Base-by-base conservation (phyloP, 2,113 vertebrate genomes). In the Oriolus oriolus region DNA sequence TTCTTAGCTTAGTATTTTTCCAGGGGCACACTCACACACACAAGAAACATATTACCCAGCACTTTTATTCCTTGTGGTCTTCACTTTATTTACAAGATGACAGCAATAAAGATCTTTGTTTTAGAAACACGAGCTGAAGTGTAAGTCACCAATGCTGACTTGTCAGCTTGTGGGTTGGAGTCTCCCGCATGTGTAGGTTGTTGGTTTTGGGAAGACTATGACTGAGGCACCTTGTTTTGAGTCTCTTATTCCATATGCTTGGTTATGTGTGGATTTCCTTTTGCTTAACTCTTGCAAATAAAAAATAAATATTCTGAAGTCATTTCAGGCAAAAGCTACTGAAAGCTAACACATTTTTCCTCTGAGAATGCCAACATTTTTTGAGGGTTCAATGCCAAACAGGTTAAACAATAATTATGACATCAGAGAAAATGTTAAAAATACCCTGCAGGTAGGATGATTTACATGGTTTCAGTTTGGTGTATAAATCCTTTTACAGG, bases 1-100 rank as follows among this genome's bases (percentile, higher is more conserved):
- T 81, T 84, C 86, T 65, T 91, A 93, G 77, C n/a, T 83, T 88
- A 84, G 53, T 89, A 52, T 88, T 96, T 95, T 97, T 90, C 93
- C 88, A 95, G 54, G 26, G 83, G 60, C 73, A 82, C 6, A 20
- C 26, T 47, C 54, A 75, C 49, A 95, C 23, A 52, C 77, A 78
- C 57, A 90, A 89, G 49, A 95, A 96, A 84, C 37, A 42, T 85
- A 57, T 64, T 83, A 33, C 39, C 44, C 60, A 87, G 73, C 18
- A 52, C 60, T 88, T 86, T 53, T 83, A 70, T 71, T 77, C 35
- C 26, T 77, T 10, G 3, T 87, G 89, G 87, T 95, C 69, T 91
- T 68, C 57, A 47, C 24, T 68, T 50, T 74, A 44, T 73, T 90
- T 94, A 63, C 66, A 75, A 73, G 77, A 33, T 1, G 1, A 60